These are phyloP conservation scores for Harpegnathos saltator DNA, from an alignment of 1,140 invertebrate genomes.

Conservation along the genomic window DNA sequence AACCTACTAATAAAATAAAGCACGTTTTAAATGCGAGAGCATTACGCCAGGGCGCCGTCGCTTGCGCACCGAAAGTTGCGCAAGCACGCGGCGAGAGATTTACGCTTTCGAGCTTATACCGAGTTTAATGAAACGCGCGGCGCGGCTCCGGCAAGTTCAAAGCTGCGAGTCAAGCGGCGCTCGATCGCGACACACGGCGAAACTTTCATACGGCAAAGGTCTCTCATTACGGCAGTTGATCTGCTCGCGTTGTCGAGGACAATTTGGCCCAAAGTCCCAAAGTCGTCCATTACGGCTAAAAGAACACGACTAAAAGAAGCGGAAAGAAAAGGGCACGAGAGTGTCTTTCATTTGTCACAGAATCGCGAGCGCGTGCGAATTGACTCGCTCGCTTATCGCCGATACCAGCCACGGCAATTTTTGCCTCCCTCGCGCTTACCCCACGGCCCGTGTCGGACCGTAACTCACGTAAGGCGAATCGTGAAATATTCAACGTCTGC, in stretches of 20 bases:
- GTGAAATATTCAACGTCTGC: conserved; percentile 50
- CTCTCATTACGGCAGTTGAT: conserved; percentile 15
- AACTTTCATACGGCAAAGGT: not conserved
- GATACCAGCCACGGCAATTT: conserved; percentile 22
- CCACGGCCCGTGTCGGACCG: conserved; percentile 16
- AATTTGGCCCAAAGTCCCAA: too few relatives aligned
- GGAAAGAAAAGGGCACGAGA: too few relatives aligned
- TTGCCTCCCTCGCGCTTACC: not conserved
- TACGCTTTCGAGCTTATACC: conserved; percentile 1
- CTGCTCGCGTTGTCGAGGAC: too few relatives aligned
- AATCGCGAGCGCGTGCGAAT: not conserved
- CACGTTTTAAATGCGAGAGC: conserved; percentile 16
- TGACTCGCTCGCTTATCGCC: conserved; percentile 17
- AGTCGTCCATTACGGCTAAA: too few relatives aligned
- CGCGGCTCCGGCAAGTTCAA: too few relatives aligned
- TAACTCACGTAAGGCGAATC: conserved; percentile 31
- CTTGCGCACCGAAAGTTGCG: not conserved
- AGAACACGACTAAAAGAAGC: too few relatives aligned
- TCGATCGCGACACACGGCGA: not conserved
- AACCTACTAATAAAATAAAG: conserved; percentile 29
- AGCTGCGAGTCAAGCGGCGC: not conserved
- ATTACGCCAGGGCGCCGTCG: conserved; percentile 24
- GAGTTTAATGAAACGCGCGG: conserved; percentile 28
- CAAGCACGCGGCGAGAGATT: conserved; percentile 24
- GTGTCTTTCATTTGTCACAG: conserved; percentile 27